phyloP scores from a whole-genome alignment of 2,797 vertebrate genomes.

The Phrynocephalus forsythii region DNA sequence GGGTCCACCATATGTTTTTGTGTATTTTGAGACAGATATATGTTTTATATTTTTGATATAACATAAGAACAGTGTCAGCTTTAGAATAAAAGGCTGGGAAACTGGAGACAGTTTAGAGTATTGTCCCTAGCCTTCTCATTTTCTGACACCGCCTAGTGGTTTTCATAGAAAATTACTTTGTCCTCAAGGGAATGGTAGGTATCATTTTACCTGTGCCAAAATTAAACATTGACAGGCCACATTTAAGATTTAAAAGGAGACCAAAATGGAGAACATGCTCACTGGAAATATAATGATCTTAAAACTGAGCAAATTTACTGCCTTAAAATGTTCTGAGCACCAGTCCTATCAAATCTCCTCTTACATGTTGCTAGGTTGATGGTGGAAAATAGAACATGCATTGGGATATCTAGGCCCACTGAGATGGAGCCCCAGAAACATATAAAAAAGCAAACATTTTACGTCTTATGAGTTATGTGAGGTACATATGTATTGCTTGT shows the following conservation, averaged over 20 bases:
- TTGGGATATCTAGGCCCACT: not conserved
- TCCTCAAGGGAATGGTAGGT: constrained; percentile 42
- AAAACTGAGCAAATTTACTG: not conserved
- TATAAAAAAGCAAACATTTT: not conserved
- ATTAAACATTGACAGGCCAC: constrained; percentile 14
- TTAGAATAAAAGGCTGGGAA: not conserved
- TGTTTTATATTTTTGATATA: not conserved
- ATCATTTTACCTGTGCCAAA: constrained; percentile 30
- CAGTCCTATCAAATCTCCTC: not conserved
- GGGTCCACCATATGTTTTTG: too few species aligned
- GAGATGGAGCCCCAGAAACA: not conserved
- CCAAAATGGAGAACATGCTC: not conserved
- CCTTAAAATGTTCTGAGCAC: not conserved
- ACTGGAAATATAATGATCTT: not conserved
- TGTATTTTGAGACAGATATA: not conserved
- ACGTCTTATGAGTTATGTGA: not conserved
- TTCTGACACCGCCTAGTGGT: constrained; percentile 61
- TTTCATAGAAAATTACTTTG: constrained; percentile 27
- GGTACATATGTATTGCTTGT: not conserved
- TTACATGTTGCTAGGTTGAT: not conserved
- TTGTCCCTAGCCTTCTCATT: constrained; percentile 24
- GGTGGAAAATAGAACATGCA: not conserved
- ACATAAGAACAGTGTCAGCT: not conserved
- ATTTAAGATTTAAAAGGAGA: not conserved
- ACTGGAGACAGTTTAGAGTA: not conserved